Percentiles rank a stretch among this genome's conserved stretches.
Conservation (phyloP, 2,888 invertebrate genomes). For the Callosobruchus maculatus region DNA sequence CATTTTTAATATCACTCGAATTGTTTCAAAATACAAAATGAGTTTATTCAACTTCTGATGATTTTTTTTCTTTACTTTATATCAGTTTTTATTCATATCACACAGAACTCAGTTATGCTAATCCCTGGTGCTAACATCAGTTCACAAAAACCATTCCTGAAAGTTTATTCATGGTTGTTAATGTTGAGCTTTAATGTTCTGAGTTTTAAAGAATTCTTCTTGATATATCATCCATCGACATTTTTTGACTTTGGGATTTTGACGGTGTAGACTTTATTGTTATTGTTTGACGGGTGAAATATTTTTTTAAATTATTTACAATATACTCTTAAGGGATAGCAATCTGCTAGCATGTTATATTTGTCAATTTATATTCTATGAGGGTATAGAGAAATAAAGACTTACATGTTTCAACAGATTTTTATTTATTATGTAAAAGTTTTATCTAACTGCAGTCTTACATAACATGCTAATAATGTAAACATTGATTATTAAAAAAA, state of each 20-base stretch:
- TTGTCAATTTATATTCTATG: conserved; percentile 14
- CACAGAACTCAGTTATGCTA: background rate
- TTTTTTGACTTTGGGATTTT: conserved; percentile 13
- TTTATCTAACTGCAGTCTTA: too few species aligned
- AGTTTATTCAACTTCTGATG: too few species aligned
- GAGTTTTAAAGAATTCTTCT: conserved; percentile 2
- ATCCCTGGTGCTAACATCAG: conserved; percentile 7
- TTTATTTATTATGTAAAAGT: background rate
- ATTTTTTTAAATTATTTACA: conserved; percentile 24
- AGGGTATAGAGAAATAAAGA: conserved; percentile 6
- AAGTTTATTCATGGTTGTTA: conserved; percentile 4
- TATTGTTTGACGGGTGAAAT: conserved; percentile 19
- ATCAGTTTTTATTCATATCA: background rate
- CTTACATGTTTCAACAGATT: background rate
- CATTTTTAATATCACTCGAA: too few species aligned
- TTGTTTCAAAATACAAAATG: too few species aligned
- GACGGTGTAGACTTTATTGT: conserved; percentile 12
- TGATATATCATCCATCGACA: conserved; percentile 1
- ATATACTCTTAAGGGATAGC: conserved; percentile 5
- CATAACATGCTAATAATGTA: too few species aligned
- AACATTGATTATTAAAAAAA: too few species aligned
- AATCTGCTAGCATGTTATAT: conserved; percentile 7
- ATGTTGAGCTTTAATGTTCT: conserved; percentile 13
- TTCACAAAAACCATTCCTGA: conserved; percentile 7
- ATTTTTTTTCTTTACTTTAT: too few species aligned